Base-by-base conservation (phyloP, 1,140 invertebrate genomes). In the Schmidtea mediterranea region DNA sequence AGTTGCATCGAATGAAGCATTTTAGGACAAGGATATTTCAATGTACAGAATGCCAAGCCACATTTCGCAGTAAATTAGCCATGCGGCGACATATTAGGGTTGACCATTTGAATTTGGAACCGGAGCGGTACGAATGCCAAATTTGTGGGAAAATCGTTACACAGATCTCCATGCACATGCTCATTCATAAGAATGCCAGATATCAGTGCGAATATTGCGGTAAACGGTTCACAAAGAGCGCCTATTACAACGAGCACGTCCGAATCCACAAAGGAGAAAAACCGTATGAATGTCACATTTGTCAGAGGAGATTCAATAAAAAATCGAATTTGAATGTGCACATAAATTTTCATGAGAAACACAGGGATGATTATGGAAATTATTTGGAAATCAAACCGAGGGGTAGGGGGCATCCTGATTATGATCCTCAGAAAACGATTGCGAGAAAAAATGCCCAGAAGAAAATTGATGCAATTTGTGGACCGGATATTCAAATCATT, bases 241-340 rank as follows among this genome's bases (percentile, higher is more conserved):
- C 46, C 38, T 48, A 48, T 19, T 48, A 48, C 19, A 48, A 48
- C 24, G 46, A 48, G 23, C 52, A 54, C 23, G 16, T 54, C 3
- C 18, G 52, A 36, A 54, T 54, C 26, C 52, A 54, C 22, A 54
- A 52, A 15, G 52, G 52, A 19, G 51, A 54, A n/a, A 49, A 52
- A 24, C 52, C 52, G 26, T 54, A 52, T 36, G 15, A 43, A 40
- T 54, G 52, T 38, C 22, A 52, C n/a, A 48, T 54, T 16, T 54
- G 52, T 40, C 41, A 39, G 5, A 13, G 52, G 16, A 37, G 45
- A 23, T 54, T 54, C 24, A 48, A 48, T 22, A 48, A 48, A 19
- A 48, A 48, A 24, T 48, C 46, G 15, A 48, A 48, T 23, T 22
- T 48, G n/a, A 48, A 48, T 24, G 46, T 48, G 16, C 46, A 48